Evolutionary conservation across 2,888 invertebrate species (phyloP).

Genomic region (Drosophila ezoana): DNA sequence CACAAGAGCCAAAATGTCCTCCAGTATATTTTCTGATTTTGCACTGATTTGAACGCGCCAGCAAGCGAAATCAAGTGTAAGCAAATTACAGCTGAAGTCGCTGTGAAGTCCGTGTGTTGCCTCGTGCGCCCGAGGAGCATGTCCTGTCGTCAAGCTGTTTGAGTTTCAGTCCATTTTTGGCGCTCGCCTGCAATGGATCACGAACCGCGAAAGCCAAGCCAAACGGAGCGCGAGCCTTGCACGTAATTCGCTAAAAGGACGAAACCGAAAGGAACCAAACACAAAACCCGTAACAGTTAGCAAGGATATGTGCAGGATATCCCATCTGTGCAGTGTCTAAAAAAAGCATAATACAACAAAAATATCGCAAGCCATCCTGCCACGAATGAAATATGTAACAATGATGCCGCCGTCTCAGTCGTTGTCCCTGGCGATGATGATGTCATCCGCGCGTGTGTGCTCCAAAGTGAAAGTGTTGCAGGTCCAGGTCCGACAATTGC

Average conservation of each 20-base stretch:
- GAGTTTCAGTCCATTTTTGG: slow-evolving; percentile 65
- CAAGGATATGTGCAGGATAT: slow-evolving; percentile 76
- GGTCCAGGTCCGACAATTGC: slow-evolving; percentile 27
- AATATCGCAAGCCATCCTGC: slow-evolving; percentile 23
- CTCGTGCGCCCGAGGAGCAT: slow-evolving; percentile 35
- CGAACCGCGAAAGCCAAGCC: slow-evolving; percentile 32
- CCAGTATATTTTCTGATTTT: slow-evolving; percentile 78
- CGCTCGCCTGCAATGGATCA: slow-evolving; percentile 64
- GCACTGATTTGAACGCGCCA: slow-evolving; percentile 74
- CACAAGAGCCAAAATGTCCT: slow-evolving; percentile 69
- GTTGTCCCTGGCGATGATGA: slow-evolving; percentile 70
- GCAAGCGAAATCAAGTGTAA: slow-evolving; percentile 29
- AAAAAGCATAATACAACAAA: slow-evolving; percentile 21
- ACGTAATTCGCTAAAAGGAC: slow-evolving; percentile 36
- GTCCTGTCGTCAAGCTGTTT: slow-evolving; percentile 33
- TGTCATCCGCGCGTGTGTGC: slow-evolving; percentile 67
- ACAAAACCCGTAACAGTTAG: slow-evolving; percentile 20
- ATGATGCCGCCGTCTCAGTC: slow-evolving; percentile 27
- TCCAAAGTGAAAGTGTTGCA: slow-evolving; percentile 69
- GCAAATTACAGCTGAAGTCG: slow-evolving; percentile 8
- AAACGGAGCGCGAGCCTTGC: slow-evolving; percentile 26
- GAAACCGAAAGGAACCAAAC: background rate
- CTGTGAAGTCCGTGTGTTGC: slow-evolving; percentile 36
- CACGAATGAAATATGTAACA: slow-evolving; percentile 22
- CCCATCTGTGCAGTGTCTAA: slow-evolving; percentile 55